Conservation (phyloP, 2,797 vertebrate species). For the Coregonus sp. region DNA sequence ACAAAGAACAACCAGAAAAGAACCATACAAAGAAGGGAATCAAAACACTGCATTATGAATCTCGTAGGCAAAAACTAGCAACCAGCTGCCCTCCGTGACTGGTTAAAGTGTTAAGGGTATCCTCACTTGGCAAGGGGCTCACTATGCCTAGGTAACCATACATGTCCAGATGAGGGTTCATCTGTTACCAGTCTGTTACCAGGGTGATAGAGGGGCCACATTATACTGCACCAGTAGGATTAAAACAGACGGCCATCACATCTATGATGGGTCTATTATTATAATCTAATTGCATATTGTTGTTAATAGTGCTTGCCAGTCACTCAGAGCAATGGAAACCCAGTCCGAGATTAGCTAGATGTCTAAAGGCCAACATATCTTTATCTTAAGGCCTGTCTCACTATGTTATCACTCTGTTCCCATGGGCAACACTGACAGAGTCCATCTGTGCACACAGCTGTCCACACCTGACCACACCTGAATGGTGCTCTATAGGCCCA, state of each 20-base stretch:
- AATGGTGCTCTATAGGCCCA: background rate
- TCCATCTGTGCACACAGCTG: conserved; percentile 5
- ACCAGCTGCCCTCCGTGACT: conserved; percentile 43
- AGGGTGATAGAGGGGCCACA: too few species aligned
- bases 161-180: background rate
- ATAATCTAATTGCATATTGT: conserved; percentile 19
- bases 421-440: conserved; percentile 6
- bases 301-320: conserved; percentile 9
- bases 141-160: background rate
- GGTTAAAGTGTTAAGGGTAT: background rate
- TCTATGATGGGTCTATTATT: background rate
- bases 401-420: background rate
- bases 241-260: background rate
- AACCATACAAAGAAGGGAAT: conserved; percentile 42
- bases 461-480: conserved; percentile 4
- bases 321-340: background rate
- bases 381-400: background rate
- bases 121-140: background rate
- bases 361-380: background rate
- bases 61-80: conserved; percentile 10
- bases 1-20: conserved; percentile 61
- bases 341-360: background rate
- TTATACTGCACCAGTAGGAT: too few species aligned
- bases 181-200: background rate
- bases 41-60: conserved; percentile 53